Percentiles rank a stretch among this genome's conserved stretches.
Conservation (phyloP, 2,797 vertebrate species). For the Chiloscyllium punctatum region DNA sequence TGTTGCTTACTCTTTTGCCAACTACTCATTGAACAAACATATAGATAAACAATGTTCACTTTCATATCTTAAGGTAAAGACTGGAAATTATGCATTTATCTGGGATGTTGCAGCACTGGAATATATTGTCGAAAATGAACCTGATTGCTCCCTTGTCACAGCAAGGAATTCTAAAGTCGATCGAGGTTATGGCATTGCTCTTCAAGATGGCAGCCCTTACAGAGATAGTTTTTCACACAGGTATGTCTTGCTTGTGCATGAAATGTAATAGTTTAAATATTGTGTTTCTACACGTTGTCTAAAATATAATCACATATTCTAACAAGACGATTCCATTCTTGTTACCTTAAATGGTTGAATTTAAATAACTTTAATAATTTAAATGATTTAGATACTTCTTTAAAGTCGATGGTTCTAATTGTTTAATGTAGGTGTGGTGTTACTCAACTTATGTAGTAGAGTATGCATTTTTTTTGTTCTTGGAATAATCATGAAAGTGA, state of each 20-base stretch:
- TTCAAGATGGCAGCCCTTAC: constrained; percentile 30
- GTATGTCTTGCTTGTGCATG: background rate
- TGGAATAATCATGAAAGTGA: background rate
- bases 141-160: constrained; percentile 25
- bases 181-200: constrained; percentile 26
- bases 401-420: background rate
- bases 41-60: background rate
- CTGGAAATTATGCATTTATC: constrained; percentile 34
- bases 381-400: too few relatives aligned
- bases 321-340: background rate
- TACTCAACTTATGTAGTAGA: background rate
- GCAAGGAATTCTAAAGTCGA: constrained; percentile 34
- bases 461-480: background rate
- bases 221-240: constrained; percentile 34
- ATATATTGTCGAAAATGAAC: constrained; percentile 28
- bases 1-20: background rate
- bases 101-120: constrained; percentile 30
- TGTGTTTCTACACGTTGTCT: background rate
- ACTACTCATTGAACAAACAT: background rate
- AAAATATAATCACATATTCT: background rate
- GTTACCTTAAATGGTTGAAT: background rate
- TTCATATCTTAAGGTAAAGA: constrained; percentile 21
- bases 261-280: background rate
- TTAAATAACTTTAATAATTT: too few relatives aligned
- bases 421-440: background rate